Evolutionary conservation across 2,888 invertebrate genomes (phyloP), one percentile per base, ranked within the genome.

Genomic region (Torymus auratus): DNA sequence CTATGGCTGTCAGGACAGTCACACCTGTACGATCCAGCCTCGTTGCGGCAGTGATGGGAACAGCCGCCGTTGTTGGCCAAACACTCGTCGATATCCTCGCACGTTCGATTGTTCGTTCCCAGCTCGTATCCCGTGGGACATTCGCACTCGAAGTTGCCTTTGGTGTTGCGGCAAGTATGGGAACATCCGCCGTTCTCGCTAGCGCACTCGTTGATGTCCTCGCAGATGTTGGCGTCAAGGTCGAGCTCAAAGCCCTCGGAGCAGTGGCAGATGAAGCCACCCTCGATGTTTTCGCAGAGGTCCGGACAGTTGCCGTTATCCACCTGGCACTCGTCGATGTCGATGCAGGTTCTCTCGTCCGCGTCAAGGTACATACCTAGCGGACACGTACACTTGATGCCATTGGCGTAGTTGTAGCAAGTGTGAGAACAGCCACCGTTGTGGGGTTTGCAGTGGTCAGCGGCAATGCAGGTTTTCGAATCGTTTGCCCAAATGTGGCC

Each of bases 211-310:
- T 88, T 82, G 13, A 84, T 55, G 14, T 85, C 84, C 7, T 78
- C 60, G 41, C 80, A 82, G 20, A 20, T 58, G 14, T 69, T 76
- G 17, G 50, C 74, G 67, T 87, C 86, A 0, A 61, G 52, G 7
- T 80, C 84, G 84, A 91, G 92, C n/a, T 84, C 84, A 82, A 90
- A 91, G 1, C 92, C 92, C 1, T 85, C 62, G 14, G 92, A 93
- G 85, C 95, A 95, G n/a, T 89, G 89, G 87, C 96, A 96, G 81
- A 91, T 91, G 60, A 91, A 93, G 1, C 91, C 91, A 0, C 93
- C 93, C 10, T 91, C 88, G 0, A 88, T 87, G 83, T 93, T 93
- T 28, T 84, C 85, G 83, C 94, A 93, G 2, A 86, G 84, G 81
- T 92, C 91, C 28, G 92, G 89, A 84, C 93, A 93, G 4, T 90